These are phyloP conservation scores for Galerucella pusilla DNA, from an alignment of 2,888 invertebrate genomes.

Conservation along the genomic window DNA sequence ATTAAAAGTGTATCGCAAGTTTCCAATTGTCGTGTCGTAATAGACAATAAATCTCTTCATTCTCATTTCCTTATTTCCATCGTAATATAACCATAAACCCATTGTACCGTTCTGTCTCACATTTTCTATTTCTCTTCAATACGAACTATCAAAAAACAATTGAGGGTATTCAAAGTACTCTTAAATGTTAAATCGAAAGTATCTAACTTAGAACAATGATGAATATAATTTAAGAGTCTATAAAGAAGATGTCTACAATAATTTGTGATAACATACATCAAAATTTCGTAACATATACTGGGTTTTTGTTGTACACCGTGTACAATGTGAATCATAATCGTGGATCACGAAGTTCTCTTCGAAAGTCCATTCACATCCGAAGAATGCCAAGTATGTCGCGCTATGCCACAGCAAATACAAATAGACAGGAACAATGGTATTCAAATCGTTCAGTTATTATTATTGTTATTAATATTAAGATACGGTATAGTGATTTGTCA, in stretches of 20 bases:
- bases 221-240: too few species aligned
- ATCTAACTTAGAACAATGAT: too few species aligned
- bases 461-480: slow-evolving; percentile 6
- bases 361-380: slow-evolving; percentile 25
- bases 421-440: not conserved
- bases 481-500: slow-evolving; percentile 3
- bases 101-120: slow-evolving; percentile 9
- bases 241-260: too few species aligned
- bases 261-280: too few species aligned
- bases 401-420: slow-evolving; percentile 7
- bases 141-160: not conserved
- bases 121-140: slow-evolving; percentile 26
- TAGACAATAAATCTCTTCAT: slow-evolving; percentile 18
- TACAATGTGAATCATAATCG: slow-evolving; percentile 17
- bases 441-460: slow-evolving; percentile 3
- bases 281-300: too few species aligned
- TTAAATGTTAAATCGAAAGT: too few species aligned
- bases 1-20: slow-evolving; percentile 11
- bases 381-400: slow-evolving; percentile 25
- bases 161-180: slow-evolving; percentile 7
- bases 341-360: slow-evolving; percentile 24
- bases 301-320: not conserved
- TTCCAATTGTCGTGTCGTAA: slow-evolving; percentile 13
- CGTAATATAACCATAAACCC: slow-evolving; percentile 6
- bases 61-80: slow-evolving; percentile 20